Conservation (phyloP, 2,888 invertebrate species). For the Caenorhabditis panamensis region DNA sequence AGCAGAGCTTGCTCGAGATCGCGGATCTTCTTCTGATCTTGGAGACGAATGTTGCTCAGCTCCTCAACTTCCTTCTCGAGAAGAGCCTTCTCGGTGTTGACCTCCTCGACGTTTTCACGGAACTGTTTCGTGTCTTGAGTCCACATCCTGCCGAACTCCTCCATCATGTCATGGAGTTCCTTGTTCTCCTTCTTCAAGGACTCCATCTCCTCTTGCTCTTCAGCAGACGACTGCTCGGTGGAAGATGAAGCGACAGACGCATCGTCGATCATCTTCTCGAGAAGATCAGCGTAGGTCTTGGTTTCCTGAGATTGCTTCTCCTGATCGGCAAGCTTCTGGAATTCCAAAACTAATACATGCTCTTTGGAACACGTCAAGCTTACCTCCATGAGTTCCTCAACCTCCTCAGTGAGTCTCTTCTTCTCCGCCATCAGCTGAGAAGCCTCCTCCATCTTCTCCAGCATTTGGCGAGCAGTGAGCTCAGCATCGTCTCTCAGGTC, state of each 20-base stretch:
- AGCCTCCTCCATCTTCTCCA: no score
- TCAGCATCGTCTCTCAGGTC: no score
- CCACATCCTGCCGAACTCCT: slow-evolving; percentile 29
- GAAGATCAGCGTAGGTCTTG: not conserved
- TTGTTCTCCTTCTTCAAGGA: slow-evolving; percentile 9
- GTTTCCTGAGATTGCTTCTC: not conserved
- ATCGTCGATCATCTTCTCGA: slow-evolving; percentile 23
- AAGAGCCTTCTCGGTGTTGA: not conserved
- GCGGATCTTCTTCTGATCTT: not conserved
- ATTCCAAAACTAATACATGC: not conserved
- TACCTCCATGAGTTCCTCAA: not conserved
- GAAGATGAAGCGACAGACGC: not conserved
- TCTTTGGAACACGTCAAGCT: not conserved
- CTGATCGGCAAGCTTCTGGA: not conserved
- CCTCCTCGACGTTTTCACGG: not conserved
- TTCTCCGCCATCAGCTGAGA: no score
- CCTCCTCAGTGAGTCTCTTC: not conserved
- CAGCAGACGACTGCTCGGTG: not conserved
- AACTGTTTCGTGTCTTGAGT: slow-evolving; percentile 10
- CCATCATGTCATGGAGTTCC: slow-evolving; percentile 18
- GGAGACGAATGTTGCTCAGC: not conserved
- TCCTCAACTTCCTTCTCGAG: not conserved
- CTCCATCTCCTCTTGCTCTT: not conserved
- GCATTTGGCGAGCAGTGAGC: no score
- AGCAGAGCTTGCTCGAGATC: not conserved